phyloP scores from a whole-genome alignment of 2,888 invertebrate species.

The Leucoptera coffeella region DNA sequence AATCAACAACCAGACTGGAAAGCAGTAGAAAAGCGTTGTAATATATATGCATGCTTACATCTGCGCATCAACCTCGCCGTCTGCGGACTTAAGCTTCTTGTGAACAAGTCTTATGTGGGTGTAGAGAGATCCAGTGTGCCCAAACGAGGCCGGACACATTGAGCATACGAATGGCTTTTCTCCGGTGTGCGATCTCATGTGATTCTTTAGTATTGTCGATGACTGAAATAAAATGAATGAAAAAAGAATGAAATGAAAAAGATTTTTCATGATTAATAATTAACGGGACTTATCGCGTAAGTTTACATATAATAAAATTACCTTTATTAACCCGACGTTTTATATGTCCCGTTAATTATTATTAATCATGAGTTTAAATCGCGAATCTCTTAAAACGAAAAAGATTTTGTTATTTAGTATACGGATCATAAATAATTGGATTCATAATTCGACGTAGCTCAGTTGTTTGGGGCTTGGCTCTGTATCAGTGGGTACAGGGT shows the following conservation, averaged over 20 bases:
- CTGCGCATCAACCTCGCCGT: conserved; percentile 1
- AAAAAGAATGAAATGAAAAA: neutral
- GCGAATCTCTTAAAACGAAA: too few relatives aligned
- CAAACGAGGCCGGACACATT: conserved; percentile 4
- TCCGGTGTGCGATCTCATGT: conserved; percentile 3
- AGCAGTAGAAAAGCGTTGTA: too few relatives aligned
- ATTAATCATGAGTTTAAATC: too few relatives aligned
- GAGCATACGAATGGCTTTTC: conserved; percentile 3
- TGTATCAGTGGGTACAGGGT: too few relatives aligned
- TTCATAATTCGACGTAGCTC: too few relatives aligned
- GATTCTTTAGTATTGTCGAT: conserved; percentile 2
- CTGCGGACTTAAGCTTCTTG: neutral
- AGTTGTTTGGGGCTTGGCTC: too few relatives aligned
- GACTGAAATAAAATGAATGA: conserved; percentile 2
- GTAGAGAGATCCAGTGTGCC: conserved; percentile 2
- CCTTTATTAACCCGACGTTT: too few relatives aligned
- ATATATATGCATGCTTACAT: conserved; percentile 1
- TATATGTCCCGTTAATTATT: too few relatives aligned
- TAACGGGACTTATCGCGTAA: too few relatives aligned
- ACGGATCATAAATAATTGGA: neutral
- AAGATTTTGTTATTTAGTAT: neutral
- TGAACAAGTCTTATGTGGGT: conserved; percentile 3
- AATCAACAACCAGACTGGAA: too few relatives aligned
- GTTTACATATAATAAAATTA: too few relatives aligned
- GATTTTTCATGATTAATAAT: too few relatives aligned